Evolutionary conservation across 2,797 vertebrate species (phyloP).

Genomic region (Propithecus perrieri): DNA sequence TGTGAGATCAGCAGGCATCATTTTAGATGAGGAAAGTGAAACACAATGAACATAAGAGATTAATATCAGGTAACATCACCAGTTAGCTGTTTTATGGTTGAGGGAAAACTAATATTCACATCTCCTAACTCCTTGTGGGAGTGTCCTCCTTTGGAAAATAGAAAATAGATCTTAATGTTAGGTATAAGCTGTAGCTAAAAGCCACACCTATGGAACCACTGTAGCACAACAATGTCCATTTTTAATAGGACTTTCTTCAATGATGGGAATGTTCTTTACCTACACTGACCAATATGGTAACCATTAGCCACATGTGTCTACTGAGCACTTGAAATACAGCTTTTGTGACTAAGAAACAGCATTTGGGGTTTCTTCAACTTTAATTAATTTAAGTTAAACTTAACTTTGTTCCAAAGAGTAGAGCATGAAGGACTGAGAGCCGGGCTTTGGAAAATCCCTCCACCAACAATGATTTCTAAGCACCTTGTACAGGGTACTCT

Average conservation of each 20-base stretch:
- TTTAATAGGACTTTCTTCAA: neutral
- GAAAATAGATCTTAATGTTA: neutral
- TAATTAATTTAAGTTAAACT: slow-evolving; percentile 1
- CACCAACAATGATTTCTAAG: neutral
- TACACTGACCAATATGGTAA: neutral
- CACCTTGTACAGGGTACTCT: neutral
- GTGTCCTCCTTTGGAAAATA: neutral
- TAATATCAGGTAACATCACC: neutral
- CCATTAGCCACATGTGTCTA: neutral
- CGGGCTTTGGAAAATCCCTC: neutral
- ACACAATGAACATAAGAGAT: neutral
- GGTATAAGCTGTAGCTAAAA: neutral
- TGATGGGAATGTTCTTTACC: neutral
- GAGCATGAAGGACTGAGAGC: neutral
- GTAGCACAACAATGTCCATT: neutral
- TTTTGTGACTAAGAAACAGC: neutral
- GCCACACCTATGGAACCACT: neutral
- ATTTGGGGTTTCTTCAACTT: neutral
- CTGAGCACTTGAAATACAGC: neutral
- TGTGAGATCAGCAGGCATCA: neutral
- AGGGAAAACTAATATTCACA: neutral
- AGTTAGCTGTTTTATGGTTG: neutral
- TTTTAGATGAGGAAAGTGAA: neutral
- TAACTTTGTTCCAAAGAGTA: neutral
- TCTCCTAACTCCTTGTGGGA: neutral